Percentiles rank a stretch among this genome's conserved stretches.
phyloP scores from a whole-genome alignment of 2,113 vertebrate genomes.

The Boulengeromyrus knoepffleri region DNA sequence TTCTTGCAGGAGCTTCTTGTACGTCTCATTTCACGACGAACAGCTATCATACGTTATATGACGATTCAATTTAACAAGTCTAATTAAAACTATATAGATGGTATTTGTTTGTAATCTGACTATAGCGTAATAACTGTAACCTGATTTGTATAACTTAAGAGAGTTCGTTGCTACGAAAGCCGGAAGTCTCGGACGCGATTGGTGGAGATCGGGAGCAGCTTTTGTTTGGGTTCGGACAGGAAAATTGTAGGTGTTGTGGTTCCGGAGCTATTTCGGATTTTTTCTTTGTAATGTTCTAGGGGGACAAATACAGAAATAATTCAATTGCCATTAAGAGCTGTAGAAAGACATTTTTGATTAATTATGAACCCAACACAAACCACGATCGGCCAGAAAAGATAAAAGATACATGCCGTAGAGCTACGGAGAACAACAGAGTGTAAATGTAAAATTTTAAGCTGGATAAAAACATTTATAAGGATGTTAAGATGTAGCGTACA shows the following conservation, averaged over 20 bases:
- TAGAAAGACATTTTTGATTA: background rate
- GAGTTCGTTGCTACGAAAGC: background rate
- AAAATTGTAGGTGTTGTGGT: background rate
- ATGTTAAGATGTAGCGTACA: background rate
- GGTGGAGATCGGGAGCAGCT: background rate
- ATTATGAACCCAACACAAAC: background rate
- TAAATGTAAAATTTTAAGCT: background rate
- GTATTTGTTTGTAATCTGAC: background rate
- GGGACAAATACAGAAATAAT: background rate
- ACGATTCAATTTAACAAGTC: background rate
- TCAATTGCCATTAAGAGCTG: background rate
- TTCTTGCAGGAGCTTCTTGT: constrained; percentile 40
- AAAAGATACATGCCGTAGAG: background rate
- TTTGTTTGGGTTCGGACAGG: background rate
- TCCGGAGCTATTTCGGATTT: background rate
- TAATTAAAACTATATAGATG: background rate
- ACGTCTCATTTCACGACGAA: constrained; percentile 44
- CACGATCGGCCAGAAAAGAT: background rate
- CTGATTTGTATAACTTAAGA: background rate
- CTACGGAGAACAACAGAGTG: background rate
- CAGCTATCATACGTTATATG: background rate
- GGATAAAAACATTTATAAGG: background rate
- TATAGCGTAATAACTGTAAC: background rate
- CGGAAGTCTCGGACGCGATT: background rate
- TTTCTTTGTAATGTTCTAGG: background rate